phyloP scores from a whole-genome alignment of 2,113 vertebrate species.

The Aviceda subcristata region DNA sequence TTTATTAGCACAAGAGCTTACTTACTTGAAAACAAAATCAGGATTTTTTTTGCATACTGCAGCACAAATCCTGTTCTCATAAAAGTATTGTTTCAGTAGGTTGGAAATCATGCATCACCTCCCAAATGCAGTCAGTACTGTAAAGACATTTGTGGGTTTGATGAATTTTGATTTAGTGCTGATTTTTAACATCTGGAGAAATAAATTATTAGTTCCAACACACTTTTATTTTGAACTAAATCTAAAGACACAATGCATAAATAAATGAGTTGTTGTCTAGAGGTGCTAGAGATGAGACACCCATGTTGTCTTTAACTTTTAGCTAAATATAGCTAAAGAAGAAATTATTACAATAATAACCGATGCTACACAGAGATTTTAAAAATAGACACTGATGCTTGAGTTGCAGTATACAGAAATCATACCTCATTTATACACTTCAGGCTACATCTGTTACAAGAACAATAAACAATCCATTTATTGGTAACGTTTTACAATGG shows the following conservation, averaged over 20 bases:
- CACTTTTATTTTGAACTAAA: not conserved
- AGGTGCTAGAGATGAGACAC: not conserved
- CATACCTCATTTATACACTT: not conserved
- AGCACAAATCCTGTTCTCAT: not conserved
- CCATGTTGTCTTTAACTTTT: not conserved
- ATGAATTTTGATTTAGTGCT: not conserved
- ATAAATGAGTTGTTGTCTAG: not conserved
- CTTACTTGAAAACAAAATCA: not conserved
- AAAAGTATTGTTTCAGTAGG: not conserved
- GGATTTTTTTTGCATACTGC: not conserved
- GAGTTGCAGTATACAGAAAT: not conserved
- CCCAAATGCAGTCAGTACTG: not conserved
- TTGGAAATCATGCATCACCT: not conserved
- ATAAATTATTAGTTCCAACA: not conserved
- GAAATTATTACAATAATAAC: not conserved
- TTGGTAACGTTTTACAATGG: not conserved
- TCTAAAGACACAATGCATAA: not conserved
- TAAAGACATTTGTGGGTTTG: not conserved
- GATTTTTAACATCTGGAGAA: not conserved
- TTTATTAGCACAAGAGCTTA: not conserved
- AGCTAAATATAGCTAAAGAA: not conserved
- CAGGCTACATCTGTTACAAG: not conserved
- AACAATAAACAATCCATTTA: not conserved
- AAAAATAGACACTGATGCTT: not conserved
- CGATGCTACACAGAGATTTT: not conserved